phyloP scores from a whole-genome alignment of 2,113 vertebrate species.

The Rostratula benghalensis region DNA sequence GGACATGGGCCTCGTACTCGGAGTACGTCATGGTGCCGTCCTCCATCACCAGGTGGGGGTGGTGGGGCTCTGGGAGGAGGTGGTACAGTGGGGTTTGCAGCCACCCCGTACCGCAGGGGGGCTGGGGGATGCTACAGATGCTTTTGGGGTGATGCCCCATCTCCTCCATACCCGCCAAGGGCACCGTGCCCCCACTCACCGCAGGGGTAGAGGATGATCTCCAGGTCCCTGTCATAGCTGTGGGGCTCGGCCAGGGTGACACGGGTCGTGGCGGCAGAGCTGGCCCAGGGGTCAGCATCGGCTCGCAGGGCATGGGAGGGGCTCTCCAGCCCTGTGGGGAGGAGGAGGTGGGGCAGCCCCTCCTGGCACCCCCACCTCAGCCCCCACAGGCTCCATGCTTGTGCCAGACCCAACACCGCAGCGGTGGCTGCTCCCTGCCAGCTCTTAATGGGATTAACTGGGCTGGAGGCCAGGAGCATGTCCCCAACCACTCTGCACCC shows the following conservation, averaged over 20 bases:
- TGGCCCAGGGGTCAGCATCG: slow-evolving; percentile 90
- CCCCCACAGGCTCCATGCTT: too few species aligned
- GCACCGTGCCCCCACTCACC: slow-evolving; percentile 74
- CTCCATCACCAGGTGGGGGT: slow-evolving; percentile 88
- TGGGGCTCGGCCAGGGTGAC: slow-evolving; percentile 93
- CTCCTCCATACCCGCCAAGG: not conserved
- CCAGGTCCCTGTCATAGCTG: slow-evolving; percentile 85
- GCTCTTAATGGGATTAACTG: not conserved
- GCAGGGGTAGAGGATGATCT: slow-evolving; percentile 92
- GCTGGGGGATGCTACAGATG: not conserved
- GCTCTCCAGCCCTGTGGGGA: slow-evolving; percentile 83
- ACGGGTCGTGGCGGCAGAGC: slow-evolving; percentile 88
- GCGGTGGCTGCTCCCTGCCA: not conserved
- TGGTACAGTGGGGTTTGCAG: not conserved
- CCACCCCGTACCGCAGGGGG: fast-evolving
- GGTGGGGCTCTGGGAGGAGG: slow-evolving; percentile 84
- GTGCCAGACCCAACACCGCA: fast-evolving
- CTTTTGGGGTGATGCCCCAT: not conserved
- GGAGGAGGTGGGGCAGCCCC: not conserved
- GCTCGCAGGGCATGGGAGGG: slow-evolving; percentile 91
- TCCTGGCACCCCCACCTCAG: fast-evolving
- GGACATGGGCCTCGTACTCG: slow-evolving; percentile 85
- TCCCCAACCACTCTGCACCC: not conserved
- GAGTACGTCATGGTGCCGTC: slow-evolving; percentile 84
- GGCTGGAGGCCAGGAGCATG: not conserved